Evolutionary conservation across 2,888 invertebrate species (phyloP).

Genomic region (Lasioglossum marginatum): DNA sequence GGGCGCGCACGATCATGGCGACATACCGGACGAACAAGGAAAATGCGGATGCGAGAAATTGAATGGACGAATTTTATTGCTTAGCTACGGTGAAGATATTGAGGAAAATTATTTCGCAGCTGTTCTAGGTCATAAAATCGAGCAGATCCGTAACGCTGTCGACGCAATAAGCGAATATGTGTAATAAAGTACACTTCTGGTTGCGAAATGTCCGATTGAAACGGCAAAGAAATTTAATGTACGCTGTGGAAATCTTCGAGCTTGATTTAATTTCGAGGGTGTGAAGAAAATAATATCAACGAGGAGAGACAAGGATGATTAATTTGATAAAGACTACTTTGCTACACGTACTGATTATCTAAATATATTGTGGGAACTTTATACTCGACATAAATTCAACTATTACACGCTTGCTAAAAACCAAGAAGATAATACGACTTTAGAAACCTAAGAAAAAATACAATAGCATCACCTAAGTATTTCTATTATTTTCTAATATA

Average conservation of each 20-base stretch:
- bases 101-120: slow-evolving; percentile 48
- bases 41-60: slow-evolving; percentile 24
- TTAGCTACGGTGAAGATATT: slow-evolving; percentile 34
- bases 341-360: no score
- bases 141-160: slow-evolving; percentile 1
- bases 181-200: slow-evolving; percentile 14
- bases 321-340: no score
- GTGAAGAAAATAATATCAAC: not conserved
- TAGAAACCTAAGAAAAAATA: no score
- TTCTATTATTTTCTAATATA: no score
- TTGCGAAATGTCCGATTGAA: slow-evolving; percentile 12
- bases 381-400: no score
- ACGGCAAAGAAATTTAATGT: not conserved
- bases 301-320: not conserved
- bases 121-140: slow-evolving; percentile 39
- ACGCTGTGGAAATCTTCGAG: no score
- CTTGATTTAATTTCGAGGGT: not conserved
- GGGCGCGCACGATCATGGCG: not conserved
- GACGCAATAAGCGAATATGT: slow-evolving; percentile 33
- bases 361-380: no score
- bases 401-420: no score
- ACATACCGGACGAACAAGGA: not conserved
- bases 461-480: no score
- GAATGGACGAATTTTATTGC: slow-evolving; percentile 46
- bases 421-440: no score